These are phyloP conservation scores for Clusia tigrina DNA, from an alignment of 2,888 invertebrate species.

Conservation along the genomic window DNA sequence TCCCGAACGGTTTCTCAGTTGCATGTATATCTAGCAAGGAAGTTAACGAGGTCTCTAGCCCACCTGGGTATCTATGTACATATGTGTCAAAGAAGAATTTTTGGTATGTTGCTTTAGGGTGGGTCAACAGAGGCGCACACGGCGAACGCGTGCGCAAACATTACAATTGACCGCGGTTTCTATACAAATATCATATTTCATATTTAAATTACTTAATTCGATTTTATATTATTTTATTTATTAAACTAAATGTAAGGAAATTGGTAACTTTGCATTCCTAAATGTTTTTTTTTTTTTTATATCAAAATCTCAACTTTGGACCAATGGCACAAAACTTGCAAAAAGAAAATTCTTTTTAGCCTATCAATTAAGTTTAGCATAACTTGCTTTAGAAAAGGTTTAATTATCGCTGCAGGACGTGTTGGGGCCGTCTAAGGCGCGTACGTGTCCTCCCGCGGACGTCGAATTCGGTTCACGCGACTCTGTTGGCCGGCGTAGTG, in stretches of 20 bases:
- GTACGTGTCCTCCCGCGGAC: slow-evolving; percentile 49
- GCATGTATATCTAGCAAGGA: no score
- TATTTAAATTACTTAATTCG: neutral
- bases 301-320: neutral
- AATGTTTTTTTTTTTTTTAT: no score
- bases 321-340: slow-evolving; percentile 2
- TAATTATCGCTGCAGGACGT: slow-evolving; percentile 41
- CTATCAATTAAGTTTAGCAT: slow-evolving; percentile 3
- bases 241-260: slow-evolving; percentile 14
- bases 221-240: slow-evolving; percentile 19
- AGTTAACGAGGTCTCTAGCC: no score
- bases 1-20: no score
- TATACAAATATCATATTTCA: neutral
- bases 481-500: slow-evolving; percentile 28
- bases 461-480: slow-evolving; percentile 36
- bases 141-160: no score
- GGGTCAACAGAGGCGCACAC: no score
- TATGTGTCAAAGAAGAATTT: no score
- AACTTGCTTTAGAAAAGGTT: neutral
- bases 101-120: no score
- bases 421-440: slow-evolving; percentile 41
- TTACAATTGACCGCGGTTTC: slow-evolving; percentile 40
- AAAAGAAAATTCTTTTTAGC: neutral
- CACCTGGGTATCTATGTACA: no score
- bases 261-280: no score